Conservation (phyloP, 2,113 vertebrate species). For the Sphaerodactylus townsendi region DNA sequence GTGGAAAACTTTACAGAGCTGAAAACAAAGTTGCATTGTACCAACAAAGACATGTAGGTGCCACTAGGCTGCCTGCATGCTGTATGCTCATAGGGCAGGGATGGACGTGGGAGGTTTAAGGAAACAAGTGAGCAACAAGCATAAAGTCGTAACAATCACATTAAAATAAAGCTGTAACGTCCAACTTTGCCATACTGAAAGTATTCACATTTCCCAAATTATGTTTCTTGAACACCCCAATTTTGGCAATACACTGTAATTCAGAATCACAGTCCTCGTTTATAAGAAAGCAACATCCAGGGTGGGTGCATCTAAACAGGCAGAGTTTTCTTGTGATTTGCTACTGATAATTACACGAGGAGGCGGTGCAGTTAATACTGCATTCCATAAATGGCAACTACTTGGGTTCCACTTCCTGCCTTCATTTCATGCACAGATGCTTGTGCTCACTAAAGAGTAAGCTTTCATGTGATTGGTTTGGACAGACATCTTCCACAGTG, state of each 20-base stretch:
- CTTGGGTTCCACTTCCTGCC: background rate
- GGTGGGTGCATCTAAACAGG: background rate
- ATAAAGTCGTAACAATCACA: conserved; percentile 22
- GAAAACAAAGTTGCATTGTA: conserved; percentile 59
- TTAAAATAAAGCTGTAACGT: background rate
- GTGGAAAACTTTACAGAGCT: conserved; percentile 8
- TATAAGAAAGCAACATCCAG: conserved; percentile 21
- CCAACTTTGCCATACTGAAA: background rate
- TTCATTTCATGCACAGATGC: background rate
- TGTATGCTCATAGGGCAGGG: conserved; percentile 34
- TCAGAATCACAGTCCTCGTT: no score
- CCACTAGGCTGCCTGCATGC: conserved; percentile 29
- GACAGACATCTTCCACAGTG: background rate
- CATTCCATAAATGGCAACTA: background rate
- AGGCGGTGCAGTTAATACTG: background rate
- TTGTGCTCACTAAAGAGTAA: background rate
- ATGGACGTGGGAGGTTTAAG: conserved; percentile 59
- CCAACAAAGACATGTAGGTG: conserved; percentile 54
- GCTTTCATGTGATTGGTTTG: background rate
- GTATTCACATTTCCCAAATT: accelerated
- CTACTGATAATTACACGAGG: background rate
- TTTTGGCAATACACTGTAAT: background rate
- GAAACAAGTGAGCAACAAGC: conserved; percentile 56
- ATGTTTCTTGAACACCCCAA: conserved; percentile 1
- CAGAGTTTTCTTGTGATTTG: background rate